Percentiles rank a stretch among this genome's conserved stretches.
These are phyloP conservation scores for Melanostoma mellinum DNA, from an alignment of 2,888 invertebrate species.

Conservation along the genomic window DNA sequence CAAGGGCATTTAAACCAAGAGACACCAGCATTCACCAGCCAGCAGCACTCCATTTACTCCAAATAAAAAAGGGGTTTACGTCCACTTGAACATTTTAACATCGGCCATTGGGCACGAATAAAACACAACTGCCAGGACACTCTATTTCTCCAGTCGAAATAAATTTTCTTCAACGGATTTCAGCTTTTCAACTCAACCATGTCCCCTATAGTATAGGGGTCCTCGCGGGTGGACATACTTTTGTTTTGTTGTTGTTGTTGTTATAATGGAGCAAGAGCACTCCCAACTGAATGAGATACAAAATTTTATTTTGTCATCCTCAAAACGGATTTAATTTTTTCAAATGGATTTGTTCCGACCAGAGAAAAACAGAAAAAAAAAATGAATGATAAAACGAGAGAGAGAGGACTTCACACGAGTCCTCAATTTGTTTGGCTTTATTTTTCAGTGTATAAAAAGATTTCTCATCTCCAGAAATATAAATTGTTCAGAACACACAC, in stretches of 20 bases:
- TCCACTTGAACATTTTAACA: conserved; percentile 54
- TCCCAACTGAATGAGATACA: conserved; percentile 9
- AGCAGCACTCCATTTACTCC: not conserved
- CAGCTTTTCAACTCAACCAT: conserved; percentile 33
- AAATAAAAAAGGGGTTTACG: conserved; percentile 28
- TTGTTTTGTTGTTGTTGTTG: conserved; percentile 20
- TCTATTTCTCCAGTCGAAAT: conserved; percentile 42
- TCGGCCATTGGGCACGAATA: conserved; percentile 49
- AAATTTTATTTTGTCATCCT: conserved; percentile 48
- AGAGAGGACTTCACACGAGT: conserved; percentile 32
- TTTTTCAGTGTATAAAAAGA: conserved; percentile 43
- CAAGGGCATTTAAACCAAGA: conserved; percentile 48
- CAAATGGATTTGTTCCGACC: conserved; percentile 31
- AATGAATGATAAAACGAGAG: not conserved
- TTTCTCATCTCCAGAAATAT: conserved; percentile 20
- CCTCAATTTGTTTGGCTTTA: conserved; percentile 66
- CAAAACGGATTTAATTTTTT: conserved; percentile 61
- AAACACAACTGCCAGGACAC: conserved; percentile 34
- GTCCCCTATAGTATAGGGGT: conserved; percentile 11
- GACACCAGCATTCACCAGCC: conserved; percentile 5
- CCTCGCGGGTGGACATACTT: conserved; percentile 3
- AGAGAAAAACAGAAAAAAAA: not conserved
- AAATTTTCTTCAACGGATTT: conserved; percentile 47
- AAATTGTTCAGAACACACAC: not conserved
- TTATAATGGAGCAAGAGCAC: conserved; percentile 7